phyloP scores from a whole-genome alignment of 1,140 invertebrate genomes.

The Pseudoatta argentina region DNA sequence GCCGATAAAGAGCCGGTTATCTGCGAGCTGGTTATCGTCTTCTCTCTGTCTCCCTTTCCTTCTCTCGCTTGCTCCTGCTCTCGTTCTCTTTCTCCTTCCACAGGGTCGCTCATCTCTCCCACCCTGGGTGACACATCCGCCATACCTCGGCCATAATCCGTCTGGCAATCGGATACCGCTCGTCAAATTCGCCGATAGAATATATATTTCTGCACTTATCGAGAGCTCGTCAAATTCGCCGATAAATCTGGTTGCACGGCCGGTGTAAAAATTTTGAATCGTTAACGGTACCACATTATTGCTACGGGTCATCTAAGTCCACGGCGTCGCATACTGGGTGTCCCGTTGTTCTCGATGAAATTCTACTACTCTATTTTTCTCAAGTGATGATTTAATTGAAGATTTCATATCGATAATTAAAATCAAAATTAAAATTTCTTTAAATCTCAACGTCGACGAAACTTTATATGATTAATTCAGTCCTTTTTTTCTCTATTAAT shows the following conservation, averaged over 20 bases:
- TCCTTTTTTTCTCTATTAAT: not conserved
- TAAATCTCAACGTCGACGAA: not conserved
- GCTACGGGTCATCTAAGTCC: conserved; percentile 47
- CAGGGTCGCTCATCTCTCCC: conserved; percentile 59
- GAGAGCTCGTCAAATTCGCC: conserved; percentile 20
- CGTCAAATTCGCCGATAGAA: conserved; percentile 55
- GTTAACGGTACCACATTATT: conserved; percentile 52
- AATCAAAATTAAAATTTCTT: not conserved
- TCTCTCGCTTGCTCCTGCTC: conserved; percentile 10
- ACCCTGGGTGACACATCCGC: conserved; percentile 61
- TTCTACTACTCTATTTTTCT: not conserved
- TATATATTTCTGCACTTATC: conserved; percentile 52
- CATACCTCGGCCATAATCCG: conserved; percentile 66
- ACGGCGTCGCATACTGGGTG: conserved; percentile 43
- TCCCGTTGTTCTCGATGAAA: not conserved
- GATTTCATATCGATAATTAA: not conserved
- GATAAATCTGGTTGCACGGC: conserved; percentile 47
- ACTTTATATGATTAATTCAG: not conserved
- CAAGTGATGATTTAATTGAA: not conserved
- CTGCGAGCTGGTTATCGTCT: conserved; percentile 71
- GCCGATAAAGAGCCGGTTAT: conserved; percentile 77
- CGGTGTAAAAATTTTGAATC: conserved; percentile 51
- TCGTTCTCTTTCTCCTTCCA: conserved; percentile 44
- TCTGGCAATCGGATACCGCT: conserved; percentile 60
- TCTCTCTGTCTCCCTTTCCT: conserved; percentile 47